phyloP scores from a whole-genome alignment of 2,113 vertebrate genomes.

The Paracanthobrama guichenoti region DNA sequence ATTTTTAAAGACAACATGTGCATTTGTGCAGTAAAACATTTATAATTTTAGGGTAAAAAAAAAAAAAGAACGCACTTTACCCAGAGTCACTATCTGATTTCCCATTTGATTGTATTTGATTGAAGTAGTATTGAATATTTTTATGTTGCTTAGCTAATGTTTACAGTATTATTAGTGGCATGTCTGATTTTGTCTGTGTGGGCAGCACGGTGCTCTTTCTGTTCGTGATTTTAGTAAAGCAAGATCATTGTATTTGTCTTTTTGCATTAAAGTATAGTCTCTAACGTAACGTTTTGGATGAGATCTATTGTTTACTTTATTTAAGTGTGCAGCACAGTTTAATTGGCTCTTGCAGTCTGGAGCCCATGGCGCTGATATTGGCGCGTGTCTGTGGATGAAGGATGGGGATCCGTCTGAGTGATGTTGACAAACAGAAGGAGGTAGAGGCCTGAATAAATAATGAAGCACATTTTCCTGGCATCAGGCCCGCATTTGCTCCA shows the following conservation, averaged over 20 bases:
- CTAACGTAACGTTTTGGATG: neutral
- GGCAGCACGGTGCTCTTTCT: neutral
- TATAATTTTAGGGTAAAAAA: too few relatives aligned
- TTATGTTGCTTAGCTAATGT: neutral
- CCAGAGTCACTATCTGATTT: neutral
- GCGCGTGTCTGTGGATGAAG: conserved; percentile 37
- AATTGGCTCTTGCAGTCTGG: conserved; percentile 20
- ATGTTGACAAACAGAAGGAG: conserved; percentile 47
- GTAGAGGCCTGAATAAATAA: conserved; percentile 52
- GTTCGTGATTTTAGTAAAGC: neutral
- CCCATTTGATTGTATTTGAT: neutral
- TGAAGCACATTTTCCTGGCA: conserved; percentile 43
- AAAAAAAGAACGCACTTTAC: too few relatives aligned
- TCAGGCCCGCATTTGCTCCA: neutral
- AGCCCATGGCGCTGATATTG: conserved; percentile 27
- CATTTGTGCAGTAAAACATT: too few relatives aligned
- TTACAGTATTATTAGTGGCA: neutral
- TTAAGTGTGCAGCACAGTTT: neutral
- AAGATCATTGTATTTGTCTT: neutral
- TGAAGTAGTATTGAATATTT: neutral
- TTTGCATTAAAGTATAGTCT: neutral
- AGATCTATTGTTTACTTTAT: neutral
- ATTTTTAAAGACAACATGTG: neutral
- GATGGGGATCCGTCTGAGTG: conserved; percentile 50
- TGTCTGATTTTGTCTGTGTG: neutral